Evolutionary conservation across 2,113 vertebrate genomes (phyloP), one percentile per base, ranked within the genome.

Genomic region (Hemiscyllium ocellatum): DNA sequence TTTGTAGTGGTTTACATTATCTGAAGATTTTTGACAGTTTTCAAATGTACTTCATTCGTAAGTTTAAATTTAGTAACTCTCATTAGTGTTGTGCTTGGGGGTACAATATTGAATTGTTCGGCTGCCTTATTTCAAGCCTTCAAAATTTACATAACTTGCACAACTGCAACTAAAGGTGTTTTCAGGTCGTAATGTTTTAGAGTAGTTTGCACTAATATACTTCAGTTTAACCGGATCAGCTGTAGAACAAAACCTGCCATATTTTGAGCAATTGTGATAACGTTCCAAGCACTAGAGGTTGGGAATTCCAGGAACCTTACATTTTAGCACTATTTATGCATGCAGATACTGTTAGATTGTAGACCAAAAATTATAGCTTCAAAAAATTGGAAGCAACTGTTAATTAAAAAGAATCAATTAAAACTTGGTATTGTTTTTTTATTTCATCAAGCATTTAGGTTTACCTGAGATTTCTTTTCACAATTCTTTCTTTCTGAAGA

Each of bases 71-170:
- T 97, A 96, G 96, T 96, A 97, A 97, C 96, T 97, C 97, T 52
- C 89, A 96, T 97, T 97, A 96, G 96, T 98, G 97, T 97, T 96
- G 96, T 97, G 97, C 96, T 96, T 96, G 97, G 97, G 97, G 97
- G 96, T 97, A 94, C 96, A 96, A 96, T 96, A 96, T 97, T 97
- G 96, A 89, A 97, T 97, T 97, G 96, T 97, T 97, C 96, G 97
- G 96, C 97, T 97, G 97, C 98, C 98, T 97, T 97, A 97, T 96
- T 97, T 97, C 97, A 97, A 97, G 97, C 97, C 98, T 97, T 97
- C 97, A 98, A 97, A 98, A 98, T 97, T 98, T 98, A 97, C 96
- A 70, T 97, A 96, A 97, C 96, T 97, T 97, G 97, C 94, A 97
- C 70, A 96, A 96, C 56, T 90, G 96, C 96, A 96, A 70, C 72